Evolutionary conservation across 2,888 invertebrate species (phyloP).

Genomic region (Idaea dimidiata): DNA sequence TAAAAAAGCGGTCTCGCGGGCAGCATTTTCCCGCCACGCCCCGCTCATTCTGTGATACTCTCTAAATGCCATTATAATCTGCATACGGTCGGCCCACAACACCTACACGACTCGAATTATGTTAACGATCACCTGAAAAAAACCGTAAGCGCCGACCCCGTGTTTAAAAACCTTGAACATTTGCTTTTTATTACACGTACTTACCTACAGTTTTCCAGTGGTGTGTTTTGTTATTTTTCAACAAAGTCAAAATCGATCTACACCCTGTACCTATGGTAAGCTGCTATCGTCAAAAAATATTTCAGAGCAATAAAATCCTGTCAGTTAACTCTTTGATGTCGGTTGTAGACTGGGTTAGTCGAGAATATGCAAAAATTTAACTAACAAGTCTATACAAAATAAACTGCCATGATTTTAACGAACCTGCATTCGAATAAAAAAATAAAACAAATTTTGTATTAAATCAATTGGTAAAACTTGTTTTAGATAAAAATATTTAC

Average conservation of each 20-base stretch:
- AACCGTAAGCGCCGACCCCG: conserved; percentile 45
- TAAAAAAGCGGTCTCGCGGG: conserved; percentile 49
- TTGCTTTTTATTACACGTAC: conserved; percentile 63
- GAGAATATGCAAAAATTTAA: conserved; percentile 48
- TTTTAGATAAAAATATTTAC: conserved; percentile 11
- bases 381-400: conserved; percentile 45
- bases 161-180: conserved; percentile 45
- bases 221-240: not conserved
- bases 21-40: conserved; percentile 45
- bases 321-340: conserved; percentile 47
- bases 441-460: conserved; percentile 27
- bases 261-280: conserved; percentile 30
- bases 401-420: conserved; percentile 46
- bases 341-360: conserved; percentile 38
- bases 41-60: conserved; percentile 56
- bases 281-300: conserved; percentile 40
- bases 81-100: conserved; percentile 44
- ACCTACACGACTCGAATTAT: conserved; percentile 51
- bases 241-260: not conserved
- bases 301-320: conserved; percentile 39
- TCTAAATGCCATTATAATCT: conserved; percentile 55
- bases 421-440: conserved; percentile 47
- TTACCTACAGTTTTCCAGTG: conserved; percentile 29
- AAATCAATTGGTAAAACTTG: conserved; percentile 20
- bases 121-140: conserved; percentile 52